Evolutionary conservation across 2,888 invertebrate genomes (phyloP).

Genomic region (Thelaira solivaga): DNA sequence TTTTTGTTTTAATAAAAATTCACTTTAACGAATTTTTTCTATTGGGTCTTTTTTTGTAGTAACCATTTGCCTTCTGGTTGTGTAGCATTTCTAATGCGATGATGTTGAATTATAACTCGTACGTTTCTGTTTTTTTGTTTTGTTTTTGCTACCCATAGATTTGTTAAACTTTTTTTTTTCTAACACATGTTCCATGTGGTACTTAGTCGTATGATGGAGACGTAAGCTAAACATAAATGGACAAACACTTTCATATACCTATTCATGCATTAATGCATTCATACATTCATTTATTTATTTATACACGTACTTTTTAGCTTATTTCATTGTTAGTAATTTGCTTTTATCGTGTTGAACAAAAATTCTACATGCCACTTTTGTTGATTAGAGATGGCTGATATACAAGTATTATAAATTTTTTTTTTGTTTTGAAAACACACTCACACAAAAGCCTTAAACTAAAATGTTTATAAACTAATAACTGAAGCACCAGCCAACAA

Average conservation of each 20-base stretch:
- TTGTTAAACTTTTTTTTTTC: conserved; percentile 26
- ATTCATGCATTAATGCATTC: conserved; percentile 17
- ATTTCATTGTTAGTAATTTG: conserved; percentile 59
- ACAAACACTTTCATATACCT: conserved; percentile 31
- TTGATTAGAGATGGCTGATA: conserved; percentile 62
- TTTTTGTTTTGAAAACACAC: conserved; percentile 33
- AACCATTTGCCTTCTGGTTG: conserved; percentile 3
- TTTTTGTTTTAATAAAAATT: too few species aligned
- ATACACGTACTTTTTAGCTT: conserved; percentile 61
- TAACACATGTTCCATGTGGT: conserved; percentile 45
- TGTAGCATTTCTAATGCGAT: conserved; percentile 50
- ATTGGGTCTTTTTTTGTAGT: not conserved
- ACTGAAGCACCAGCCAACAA: conserved; percentile 32
- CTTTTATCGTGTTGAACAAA: conserved; percentile 56
- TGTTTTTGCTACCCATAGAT: not conserved
- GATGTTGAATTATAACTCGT: conserved; percentile 51
- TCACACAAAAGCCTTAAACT: not conserved
- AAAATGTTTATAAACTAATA: conserved; percentile 40
- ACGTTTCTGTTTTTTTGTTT: conserved; percentile 15
- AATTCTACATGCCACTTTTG: conserved; percentile 61
- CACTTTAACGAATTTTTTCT: conserved; percentile 1
- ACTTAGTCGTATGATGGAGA: not conserved
- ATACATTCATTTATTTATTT: not conserved
- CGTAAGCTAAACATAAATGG: conserved; percentile 5
- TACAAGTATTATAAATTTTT: too few species aligned